Conservation (phyloP, 1,140 invertebrate species). For the Maniola jurtina region DNA sequence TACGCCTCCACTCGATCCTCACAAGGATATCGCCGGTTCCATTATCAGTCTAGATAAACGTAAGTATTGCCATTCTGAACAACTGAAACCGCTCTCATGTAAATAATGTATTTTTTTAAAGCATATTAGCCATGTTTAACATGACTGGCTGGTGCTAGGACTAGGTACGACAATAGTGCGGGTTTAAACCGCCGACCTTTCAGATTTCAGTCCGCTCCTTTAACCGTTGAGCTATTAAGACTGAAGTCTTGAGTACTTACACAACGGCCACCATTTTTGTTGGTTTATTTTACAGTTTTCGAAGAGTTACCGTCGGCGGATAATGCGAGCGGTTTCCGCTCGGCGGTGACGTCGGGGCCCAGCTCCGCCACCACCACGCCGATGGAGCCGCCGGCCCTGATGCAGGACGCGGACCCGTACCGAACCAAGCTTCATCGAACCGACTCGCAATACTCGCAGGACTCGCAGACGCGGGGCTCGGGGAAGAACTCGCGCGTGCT, state of each 20-base stretch:
- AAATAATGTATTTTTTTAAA: too few relatives aligned
- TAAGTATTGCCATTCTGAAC: constrained; percentile 62
- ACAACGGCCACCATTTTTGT: neutral
- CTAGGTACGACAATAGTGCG: too few relatives aligned
- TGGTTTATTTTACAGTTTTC: constrained; percentile 77
- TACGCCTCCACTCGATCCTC: constrained; percentile 84
- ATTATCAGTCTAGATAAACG: constrained; percentile 93
- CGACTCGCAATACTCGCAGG: constrained; percentile 73
- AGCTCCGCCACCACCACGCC: constrained; percentile 69
- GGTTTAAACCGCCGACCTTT: too few relatives aligned
- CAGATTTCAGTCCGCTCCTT: too few relatives aligned
- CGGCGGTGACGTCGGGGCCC: constrained; percentile 61
- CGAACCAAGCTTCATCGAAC: constrained; percentile 59
- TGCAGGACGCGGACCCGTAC: constrained; percentile 39
- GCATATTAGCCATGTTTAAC: too few relatives aligned
- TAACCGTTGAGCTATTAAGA: too few relatives aligned
- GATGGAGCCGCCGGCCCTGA: constrained; percentile 46
- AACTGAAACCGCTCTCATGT: too few relatives aligned
- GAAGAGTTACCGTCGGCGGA: constrained; percentile 81
- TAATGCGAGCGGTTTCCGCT: constrained; percentile 72
- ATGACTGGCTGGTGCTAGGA: too few relatives aligned
- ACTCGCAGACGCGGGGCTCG: constrained; percentile 45
- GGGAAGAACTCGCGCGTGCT: constrained; percentile 69
- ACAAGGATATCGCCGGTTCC: constrained; percentile 88
- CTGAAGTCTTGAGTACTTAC: too few relatives aligned